Conservation (phyloP, 2,888 invertebrate genomes). For the Poecilobothrus nobilitatus region DNA sequence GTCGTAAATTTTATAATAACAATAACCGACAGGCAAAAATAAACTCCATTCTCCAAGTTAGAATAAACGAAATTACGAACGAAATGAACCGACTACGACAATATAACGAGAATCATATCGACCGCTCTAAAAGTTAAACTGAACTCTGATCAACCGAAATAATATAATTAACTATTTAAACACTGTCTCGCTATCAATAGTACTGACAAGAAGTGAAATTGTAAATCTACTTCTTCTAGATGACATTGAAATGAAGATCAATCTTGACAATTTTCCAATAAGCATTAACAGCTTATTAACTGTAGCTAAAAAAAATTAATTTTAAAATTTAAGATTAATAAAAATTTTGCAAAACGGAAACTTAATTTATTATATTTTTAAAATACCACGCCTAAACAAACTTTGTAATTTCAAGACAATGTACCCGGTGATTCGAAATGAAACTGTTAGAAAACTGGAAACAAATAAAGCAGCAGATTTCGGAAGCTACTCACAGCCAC, state of each 20-base stretch:
- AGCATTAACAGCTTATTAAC: too few species aligned
- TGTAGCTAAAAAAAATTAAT: too few species aligned
- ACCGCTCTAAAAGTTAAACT: background rate
- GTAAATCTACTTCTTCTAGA: background rate
- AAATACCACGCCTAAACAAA: background rate
- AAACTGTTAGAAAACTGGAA: too few species aligned
- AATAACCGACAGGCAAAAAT: constrained; percentile 11
- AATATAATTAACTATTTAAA: too few species aligned
- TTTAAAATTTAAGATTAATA: too few species aligned
- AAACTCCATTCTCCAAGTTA: constrained; percentile 7
- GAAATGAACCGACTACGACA: background rate
- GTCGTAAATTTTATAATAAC: constrained; percentile 11
- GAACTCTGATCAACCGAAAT: background rate
- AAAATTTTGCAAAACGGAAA: too few species aligned
- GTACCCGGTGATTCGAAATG: background rate
- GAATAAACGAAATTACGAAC: constrained; percentile 11
- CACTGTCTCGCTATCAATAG: background rate
- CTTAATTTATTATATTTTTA: background rate
- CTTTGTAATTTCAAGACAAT: background rate
- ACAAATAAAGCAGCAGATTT: too few species aligned
- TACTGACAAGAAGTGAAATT: background rate
- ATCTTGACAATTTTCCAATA: too few species aligned
- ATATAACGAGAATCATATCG: background rate
- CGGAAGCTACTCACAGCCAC: too few species aligned
- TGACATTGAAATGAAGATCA: too few species aligned